phyloP scores from a whole-genome alignment of 2,113 vertebrate genomes.

The Paramisgurnus dabryanus region DNA sequence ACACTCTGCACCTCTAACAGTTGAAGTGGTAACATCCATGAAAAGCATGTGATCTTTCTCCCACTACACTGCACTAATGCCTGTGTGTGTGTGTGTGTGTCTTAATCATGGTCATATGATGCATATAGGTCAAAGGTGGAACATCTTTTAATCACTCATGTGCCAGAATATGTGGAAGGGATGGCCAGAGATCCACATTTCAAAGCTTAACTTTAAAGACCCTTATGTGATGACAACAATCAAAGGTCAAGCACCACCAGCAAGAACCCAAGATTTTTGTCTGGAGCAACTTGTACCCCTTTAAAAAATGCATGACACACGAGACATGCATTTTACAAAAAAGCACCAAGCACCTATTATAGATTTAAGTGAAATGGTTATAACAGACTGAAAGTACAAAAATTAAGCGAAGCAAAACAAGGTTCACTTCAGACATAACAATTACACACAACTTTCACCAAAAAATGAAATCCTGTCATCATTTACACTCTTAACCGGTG shows the following conservation, averaged over 20 bases:
- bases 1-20: conserved; percentile 18
- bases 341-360: neutral
- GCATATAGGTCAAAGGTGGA: neutral
- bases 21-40: conserved; percentile 28
- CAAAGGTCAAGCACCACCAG: conserved; percentile 42
- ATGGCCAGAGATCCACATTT: conserved; percentile 1
- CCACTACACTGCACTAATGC: neutral
- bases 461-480: too few species aligned
- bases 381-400: too few species aligned
- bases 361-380: neutral
- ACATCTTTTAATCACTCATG: conserved; percentile 1
- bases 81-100: conserved; percentile 16
- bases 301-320: neutral
- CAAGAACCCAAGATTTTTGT: conserved; percentile 29
- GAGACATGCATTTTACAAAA: neutral
- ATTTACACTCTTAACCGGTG: too few species aligned
- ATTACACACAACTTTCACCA: too few species aligned
- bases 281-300: neutral
- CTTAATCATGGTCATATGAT: conserved; percentile 25
- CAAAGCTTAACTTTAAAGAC: conserved; percentile 4
- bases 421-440: too few species aligned
- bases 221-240: conserved; percentile 11
- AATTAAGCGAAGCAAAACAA: too few species aligned
- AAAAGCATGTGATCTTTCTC: conserved; percentile 26
- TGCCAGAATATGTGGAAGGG: conserved; percentile 12